phyloP scores from a whole-genome alignment of 2,113 vertebrate genomes.

The Erpornis zantholeuca region DNA sequence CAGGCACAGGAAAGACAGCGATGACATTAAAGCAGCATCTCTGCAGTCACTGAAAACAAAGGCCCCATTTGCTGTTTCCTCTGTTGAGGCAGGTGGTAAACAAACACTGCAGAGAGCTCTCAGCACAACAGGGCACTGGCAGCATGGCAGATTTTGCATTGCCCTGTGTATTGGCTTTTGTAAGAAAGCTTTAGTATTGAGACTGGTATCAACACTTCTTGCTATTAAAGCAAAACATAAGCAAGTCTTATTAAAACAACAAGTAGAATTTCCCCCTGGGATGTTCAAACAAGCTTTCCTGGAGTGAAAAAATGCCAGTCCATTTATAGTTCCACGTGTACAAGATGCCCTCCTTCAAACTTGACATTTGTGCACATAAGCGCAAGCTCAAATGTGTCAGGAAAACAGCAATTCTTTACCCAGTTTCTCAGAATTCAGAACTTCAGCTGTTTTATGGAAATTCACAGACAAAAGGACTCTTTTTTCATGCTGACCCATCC shows the following conservation, averaged over 20 bases:
- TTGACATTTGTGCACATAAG: not conserved
- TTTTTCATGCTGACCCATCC: not conserved
- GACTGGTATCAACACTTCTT: not conserved
- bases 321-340: not conserved
- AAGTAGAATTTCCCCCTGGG: not conserved
- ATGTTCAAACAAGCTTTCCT: not conserved
- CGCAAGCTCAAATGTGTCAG: not conserved
- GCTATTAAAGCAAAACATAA: not conserved
- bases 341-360: not conserved
- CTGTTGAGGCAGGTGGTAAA: not conserved
- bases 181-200: not conserved
- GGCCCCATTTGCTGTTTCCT: not conserved
- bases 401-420: not conserved
- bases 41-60: not conserved
- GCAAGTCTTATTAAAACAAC: not conserved
- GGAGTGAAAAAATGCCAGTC: not conserved
- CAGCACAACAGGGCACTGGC: not conserved
- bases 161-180: not conserved
- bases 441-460: not conserved
- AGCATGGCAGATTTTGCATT: not conserved
- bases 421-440: not conserved
- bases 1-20: not conserved
- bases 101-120: not conserved
- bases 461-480: not conserved
- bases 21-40: slow-evolving; percentile 6